phyloP scores from a whole-genome alignment of 1,140 invertebrate species.

The Saccostrea cuccullata region DNA sequence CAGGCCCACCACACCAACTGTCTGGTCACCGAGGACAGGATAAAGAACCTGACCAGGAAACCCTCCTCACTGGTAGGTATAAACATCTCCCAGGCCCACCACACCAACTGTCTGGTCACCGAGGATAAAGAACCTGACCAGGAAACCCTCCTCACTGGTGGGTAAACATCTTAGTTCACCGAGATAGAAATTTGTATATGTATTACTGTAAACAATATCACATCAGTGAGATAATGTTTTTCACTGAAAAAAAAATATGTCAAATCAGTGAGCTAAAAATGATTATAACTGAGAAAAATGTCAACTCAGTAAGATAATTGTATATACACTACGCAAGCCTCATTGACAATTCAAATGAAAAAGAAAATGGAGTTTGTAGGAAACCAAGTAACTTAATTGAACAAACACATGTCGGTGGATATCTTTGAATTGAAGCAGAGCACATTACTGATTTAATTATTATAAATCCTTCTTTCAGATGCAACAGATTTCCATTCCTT shows the following conservation, averaged over 20 bases:
- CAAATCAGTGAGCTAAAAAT: background rate
- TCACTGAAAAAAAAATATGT: background rate
- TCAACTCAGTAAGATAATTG: background rate
- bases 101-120: conserved; percentile 92
- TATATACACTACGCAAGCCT: too few species aligned
- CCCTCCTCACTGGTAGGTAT: conserved; percentile 85
- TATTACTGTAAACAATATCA: background rate
- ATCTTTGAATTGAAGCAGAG: too few species aligned
- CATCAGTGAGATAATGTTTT: background rate
- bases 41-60: conserved; percentile 85
- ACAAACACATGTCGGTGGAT: background rate
- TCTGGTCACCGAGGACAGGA: conserved; percentile 92
- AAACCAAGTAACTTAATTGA: background rate
- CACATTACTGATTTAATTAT: too few species aligned
- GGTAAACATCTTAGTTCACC: conserved; percentile 60
- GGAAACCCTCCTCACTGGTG: conserved; percentile 86
- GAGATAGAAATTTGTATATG: too few species aligned
- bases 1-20: conserved; percentile 94
- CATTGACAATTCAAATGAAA: too few species aligned
- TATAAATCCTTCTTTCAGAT: conserved; percentile 53
- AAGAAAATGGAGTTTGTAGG: too few species aligned
- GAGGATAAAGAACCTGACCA: conserved; percentile 86
- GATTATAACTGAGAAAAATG: background rate
- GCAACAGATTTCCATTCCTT: too few species aligned
- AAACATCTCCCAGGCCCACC: conserved; percentile 94